Percentiles rank a stretch among this genome's conserved stretches.
These are phyloP conservation scores for Paguma larvata DNA, from an alignment of 2,797 vertebrate species.

Conservation along the genomic window DNA sequence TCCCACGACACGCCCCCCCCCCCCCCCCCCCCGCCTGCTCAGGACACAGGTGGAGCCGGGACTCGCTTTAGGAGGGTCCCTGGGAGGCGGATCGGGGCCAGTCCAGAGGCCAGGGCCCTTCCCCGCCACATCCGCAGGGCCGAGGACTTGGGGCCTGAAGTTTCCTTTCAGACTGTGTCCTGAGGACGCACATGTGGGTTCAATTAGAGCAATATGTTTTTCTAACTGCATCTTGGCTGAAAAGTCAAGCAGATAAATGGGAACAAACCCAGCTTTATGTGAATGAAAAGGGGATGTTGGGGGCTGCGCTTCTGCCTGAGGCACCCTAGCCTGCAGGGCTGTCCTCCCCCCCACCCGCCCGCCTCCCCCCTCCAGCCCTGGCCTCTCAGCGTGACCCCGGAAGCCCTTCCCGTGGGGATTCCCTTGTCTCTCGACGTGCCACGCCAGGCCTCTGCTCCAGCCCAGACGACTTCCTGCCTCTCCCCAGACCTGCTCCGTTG, in stretches of 20 bases:
- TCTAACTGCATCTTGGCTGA: constrained; percentile 78
- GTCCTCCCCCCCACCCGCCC: not conserved
- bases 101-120: not conserved
- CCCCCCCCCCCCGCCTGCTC: not conserved
- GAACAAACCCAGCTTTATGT: constrained; percentile 82
- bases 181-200: constrained; percentile 71
- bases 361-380: not conserved
- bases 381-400: not conserved
- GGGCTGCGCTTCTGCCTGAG: constrained; percentile 22
- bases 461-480: not conserved
- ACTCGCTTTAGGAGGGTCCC: not conserved
- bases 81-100: not conserved
- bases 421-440: not conserved
- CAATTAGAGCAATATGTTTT: constrained; percentile 82
- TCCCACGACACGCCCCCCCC: not conserved
- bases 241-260: constrained; percentile 81
- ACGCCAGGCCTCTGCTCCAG: not conserved
- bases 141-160: not conserved
- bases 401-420: not conserved
- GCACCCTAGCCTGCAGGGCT: not conserved
- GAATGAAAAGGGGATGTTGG: constrained; percentile 65
- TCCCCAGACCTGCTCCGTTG: not conserved
- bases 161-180: constrained; percentile 58
- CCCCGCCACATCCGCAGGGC: not conserved
- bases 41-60: not conserved